Base-by-base conservation (phyloP, 2,113 vertebrate species). In the Neodontobutis hainanensis region DNA sequence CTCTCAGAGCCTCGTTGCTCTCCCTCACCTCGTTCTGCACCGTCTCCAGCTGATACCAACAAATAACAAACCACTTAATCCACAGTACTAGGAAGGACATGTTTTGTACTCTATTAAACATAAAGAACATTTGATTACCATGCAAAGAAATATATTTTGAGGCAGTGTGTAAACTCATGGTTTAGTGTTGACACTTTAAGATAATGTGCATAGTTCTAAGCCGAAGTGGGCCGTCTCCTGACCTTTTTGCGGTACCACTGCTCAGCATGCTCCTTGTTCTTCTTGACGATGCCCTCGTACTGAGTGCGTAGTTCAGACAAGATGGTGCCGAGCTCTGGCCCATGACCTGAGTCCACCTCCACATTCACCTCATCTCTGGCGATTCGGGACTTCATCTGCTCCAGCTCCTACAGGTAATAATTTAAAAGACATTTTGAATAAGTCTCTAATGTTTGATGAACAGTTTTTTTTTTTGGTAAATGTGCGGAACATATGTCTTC, bases 201-300 rank as follows among this genome's bases (percentile, higher is more conserved):
- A 35, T n/a, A n/a, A 44, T 6, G 0, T 56, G 11, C 6, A 34
- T 3, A 11, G n/a, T 10, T 19, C 1, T 16, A 36, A 10, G 2
- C 14, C n/a, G 53, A 43, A 50, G 12, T 12, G 32, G 11, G 4
- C 44, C 19, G 34, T 12, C 16, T 6, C 11, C 82, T 42, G 64
- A 95, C 94, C 93, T 94, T 93, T 70, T 92, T 91, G 78, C 84
- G 87, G 81, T 92, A 95, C 91, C 93, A 93, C 34, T 76, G 75
- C 52, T 95, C 93, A 0, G 92, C 86, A 19, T 95, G 90, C 11
- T 92, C 92, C 82, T 94, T 93, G 88, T 94, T 95, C 62, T 89
- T 92, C 60, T 87, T 88, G 48, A 93, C 91, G 1, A 95, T 92
- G 5, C 88, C 88, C 56, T 94, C 94, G 32, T 94, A 95, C 78